Evolutionary conservation across 2,888 invertebrate species (phyloP).

Genomic region (Lasioglossum villosulum): DNA sequence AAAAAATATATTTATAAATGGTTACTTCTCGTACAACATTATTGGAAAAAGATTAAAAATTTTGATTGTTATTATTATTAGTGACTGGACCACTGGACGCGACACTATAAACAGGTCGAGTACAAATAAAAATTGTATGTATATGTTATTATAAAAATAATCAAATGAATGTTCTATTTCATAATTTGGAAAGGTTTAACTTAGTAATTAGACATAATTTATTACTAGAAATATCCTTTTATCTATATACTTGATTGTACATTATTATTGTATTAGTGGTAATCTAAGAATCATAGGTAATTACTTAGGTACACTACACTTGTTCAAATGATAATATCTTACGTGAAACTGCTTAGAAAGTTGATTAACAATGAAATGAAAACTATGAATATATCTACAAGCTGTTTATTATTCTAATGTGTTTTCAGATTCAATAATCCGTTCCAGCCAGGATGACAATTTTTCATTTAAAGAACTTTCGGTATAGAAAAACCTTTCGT

Average conservation of each 20-base stretch:
- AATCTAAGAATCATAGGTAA: conserved; percentile 38
- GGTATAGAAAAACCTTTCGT: accelerated
- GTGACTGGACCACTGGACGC: no score
- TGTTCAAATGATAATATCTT: conserved; percentile 27
- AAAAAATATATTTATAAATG: no score
- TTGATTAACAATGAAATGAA: not conserved
- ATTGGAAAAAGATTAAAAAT: no score
- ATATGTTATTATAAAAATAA: not conserved
- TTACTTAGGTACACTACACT: conserved; percentile 3
- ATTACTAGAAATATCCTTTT: not conserved
- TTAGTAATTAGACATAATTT: not conserved
- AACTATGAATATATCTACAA: not conserved
- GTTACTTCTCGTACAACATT: no score
- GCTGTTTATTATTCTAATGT: not conserved
- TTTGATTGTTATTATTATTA: no score
- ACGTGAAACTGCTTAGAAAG: not conserved
- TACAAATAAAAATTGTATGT: not conserved
- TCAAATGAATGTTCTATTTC: not conserved
- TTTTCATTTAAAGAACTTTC: not conserved
- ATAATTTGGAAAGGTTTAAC: not conserved
- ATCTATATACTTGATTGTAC: not conserved
- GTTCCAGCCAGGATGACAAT: not conserved
- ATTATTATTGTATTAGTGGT: not conserved
- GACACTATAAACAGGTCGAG: not conserved
- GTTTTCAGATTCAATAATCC: no score